Evolutionary conservation across 2,113 vertebrate genomes (phyloP), one percentile per base, ranked within the genome.

Genomic region (Stomatorhinus ivindoensis): DNA sequence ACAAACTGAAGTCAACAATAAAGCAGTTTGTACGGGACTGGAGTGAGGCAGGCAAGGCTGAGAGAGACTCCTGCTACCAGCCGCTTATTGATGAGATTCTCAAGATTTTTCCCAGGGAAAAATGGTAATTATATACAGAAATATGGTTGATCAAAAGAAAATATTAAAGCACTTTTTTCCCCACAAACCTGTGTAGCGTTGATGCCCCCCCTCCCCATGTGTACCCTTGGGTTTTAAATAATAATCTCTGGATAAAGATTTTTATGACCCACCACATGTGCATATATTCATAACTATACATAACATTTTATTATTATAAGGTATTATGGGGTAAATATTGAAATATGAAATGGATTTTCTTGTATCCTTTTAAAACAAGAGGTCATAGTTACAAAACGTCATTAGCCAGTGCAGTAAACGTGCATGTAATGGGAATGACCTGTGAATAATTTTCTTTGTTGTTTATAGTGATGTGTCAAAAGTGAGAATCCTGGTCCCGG

Each of bases 11-110:
- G 91, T 99, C 98, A 10, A 99, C 98, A 24, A 95, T 99, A 94
- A 99, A 99, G 94, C 98, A 99, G 89, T 99, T 99, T 96, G 98
- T 99, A 89, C 96, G 98, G 94, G 98, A 99, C 94, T 99, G 98
- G 98, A 99, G 98, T 46, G 97, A 98, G 92, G 95, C 94, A 21
- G 98, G 98, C 46, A 97, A 96, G 90, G 93, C 95, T 35, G 98
- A 99, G 92, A 96, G 98, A 93, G 98, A 99, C 90, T 94, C 97
- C 92, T 99, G 98, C 95, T 99, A 99, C 94, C 95, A 93, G 90
- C 98, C 98, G 50, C 98, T 99, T 92, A 97, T 99, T 93, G 95
- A 94, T 91, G 98, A 99, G 95, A 98, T 99, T 92, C 89, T 97
- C 94, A 98, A 96, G 94, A 96, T 96, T 88, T 99, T 99, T 92